Evolutionary conservation across 2,797 vertebrate genomes (phyloP).

Genomic region (Oreonectes daqikongensis): DNA sequence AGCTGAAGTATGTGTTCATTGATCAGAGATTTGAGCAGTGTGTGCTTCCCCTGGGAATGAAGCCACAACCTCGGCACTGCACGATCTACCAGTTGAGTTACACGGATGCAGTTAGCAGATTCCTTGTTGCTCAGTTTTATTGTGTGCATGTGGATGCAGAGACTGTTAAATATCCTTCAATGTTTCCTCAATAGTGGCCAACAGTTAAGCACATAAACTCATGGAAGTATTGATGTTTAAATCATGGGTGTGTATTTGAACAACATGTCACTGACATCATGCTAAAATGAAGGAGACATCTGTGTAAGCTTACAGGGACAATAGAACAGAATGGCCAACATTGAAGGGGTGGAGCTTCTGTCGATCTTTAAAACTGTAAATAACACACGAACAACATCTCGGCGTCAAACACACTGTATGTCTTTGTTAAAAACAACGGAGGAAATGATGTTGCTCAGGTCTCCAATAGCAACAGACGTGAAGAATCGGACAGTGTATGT

Average conservation of each 20-base stretch:
- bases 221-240: not conserved
- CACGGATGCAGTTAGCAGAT: constrained; percentile 44
- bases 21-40: not conserved
- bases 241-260: not conserved
- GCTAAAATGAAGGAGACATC: constrained; percentile 2
- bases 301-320: constrained; percentile 34
- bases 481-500: constrained; percentile 54
- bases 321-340: constrained; percentile 18
- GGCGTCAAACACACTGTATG: constrained; percentile 27
- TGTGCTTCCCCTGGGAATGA: not conserved
- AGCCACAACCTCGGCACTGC: not conserved
- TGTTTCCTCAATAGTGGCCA: no score
- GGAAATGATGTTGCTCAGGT: constrained; percentile 42
- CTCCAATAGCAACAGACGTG: constrained; percentile 51
- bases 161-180: not conserved
- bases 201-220: not conserved
- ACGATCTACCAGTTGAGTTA: not conserved
- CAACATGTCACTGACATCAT: not conserved
- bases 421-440: constrained; percentile 65
- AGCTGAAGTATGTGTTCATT: constrained; percentile 51
- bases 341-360: constrained; percentile 19
- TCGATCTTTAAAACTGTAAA: constrained; percentile 47
- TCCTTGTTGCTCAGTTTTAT: no score
- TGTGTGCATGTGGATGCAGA: not conserved
- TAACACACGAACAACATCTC: constrained; percentile 39